phyloP scores from a whole-genome alignment of 1,140 invertebrate species.

The Rhopalosiphum padi region DNA sequence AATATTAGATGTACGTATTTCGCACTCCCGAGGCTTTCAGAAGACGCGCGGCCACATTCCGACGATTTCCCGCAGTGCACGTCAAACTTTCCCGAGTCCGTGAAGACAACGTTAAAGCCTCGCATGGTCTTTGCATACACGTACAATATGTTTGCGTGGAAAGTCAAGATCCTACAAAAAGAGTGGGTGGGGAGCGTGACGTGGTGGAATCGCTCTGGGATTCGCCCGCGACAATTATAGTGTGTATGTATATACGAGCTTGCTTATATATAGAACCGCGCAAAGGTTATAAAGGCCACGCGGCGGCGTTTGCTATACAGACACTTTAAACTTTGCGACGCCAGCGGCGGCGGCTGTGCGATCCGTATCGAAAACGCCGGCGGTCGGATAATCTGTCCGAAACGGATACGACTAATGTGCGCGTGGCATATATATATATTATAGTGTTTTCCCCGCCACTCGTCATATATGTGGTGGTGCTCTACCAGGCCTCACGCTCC shows the following conservation, averaged over 20 bases:
- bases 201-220: background rate
- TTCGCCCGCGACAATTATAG: background rate
- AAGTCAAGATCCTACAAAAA: background rate
- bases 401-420: conserved; percentile 11
- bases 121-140: background rate
- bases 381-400: conserved; percentile 50
- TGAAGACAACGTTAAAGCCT: background rate
- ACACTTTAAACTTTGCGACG: conserved; percentile 42
- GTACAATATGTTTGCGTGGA: background rate
- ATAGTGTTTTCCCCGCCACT: background rate
- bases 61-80: background rate
- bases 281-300: background rate
- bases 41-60: background rate
- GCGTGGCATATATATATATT: background rate
- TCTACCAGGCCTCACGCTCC: background rate
- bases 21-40: background rate
- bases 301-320: background rate
- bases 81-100: background rate
- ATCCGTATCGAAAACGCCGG: conserved; percentile 19
- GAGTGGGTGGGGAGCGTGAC: background rate
- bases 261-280: background rate
- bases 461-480: conserved; percentile 2
- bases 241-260: too few species aligned
- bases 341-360: background rate
- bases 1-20: background rate